Percentiles rank a stretch among this genome's conserved stretches.
phyloP scores from a whole-genome alignment of 2,113 vertebrate genomes.

The Gavia stellata region DNA sequence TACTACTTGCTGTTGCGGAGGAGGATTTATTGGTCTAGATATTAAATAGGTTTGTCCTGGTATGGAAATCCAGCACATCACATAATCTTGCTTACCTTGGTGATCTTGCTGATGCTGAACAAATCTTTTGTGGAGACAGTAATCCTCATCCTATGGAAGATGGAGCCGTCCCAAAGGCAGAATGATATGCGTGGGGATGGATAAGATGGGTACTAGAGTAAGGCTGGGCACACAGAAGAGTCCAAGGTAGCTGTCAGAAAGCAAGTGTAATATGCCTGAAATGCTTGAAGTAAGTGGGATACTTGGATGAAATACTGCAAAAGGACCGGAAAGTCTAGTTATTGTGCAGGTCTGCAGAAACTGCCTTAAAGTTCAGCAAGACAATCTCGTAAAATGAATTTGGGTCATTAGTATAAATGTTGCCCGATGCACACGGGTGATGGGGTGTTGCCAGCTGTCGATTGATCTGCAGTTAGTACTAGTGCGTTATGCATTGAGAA shows the following conservation, averaged over 20 bases:
- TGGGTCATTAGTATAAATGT: accelerated
- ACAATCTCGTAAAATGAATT: background rate
- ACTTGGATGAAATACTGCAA: background rate
- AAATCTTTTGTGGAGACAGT: background rate
- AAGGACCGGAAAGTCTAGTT: background rate
- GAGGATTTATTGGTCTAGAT: background rate
- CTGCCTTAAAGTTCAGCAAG: background rate
- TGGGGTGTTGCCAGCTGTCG: background rate
- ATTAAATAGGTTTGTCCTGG: background rate
- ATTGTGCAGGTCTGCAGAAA: background rate
- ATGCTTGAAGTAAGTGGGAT: background rate
- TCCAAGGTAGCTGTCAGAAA: background rate
- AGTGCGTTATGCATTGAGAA: background rate
- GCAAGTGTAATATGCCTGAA: background rate
- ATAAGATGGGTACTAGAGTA: background rate
- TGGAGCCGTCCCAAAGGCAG: background rate
- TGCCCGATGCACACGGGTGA: accelerated
- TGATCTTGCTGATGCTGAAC: background rate
- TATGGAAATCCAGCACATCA: background rate
- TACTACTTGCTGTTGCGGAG: background rate
- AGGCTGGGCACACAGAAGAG: background rate
- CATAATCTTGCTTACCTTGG: background rate
- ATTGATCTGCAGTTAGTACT: background rate
- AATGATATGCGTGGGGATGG: background rate
- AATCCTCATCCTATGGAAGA: background rate